A percentile compares a stretch with the other conserved stretches of the same genome.
Conservation (phyloP, 1,140 invertebrate species). For the Brachionus rubens region DNA sequence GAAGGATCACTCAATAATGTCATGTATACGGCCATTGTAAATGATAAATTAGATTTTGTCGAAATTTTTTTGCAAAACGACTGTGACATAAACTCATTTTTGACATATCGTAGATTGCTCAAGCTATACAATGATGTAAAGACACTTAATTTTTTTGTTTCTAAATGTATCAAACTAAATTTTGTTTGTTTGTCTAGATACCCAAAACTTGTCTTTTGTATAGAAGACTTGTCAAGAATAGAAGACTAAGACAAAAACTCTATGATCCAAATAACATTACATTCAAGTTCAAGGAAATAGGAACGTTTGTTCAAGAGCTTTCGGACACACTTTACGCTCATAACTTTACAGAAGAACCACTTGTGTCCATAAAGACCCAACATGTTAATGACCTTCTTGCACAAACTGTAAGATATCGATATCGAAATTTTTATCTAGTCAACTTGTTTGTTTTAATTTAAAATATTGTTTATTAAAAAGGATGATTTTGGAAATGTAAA, state of each 20-base stretch:
- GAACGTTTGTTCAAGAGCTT: background rate
- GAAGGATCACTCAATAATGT: background rate
- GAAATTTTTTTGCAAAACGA: constrained; percentile 40
- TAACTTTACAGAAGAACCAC: background rate
- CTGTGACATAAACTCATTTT: constrained; percentile 64
- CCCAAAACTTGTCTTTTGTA: constrained; percentile 3
- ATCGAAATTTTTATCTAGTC: background rate
- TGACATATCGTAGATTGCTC: constrained; percentile 87
- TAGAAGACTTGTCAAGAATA: background rate
- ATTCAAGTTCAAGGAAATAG: constrained; percentile 31
- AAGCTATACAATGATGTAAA: constrained; percentile 76
- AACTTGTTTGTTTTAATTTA: background rate
- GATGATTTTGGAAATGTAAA: constrained; percentile 26
- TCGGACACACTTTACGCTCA: background rate
- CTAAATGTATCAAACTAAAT: too few species aligned
- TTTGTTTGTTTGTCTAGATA: too few species aligned
- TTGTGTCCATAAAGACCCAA: background rate
- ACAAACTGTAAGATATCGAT: background rate
- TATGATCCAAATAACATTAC: background rate
- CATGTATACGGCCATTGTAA: background rate
- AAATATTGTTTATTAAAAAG: too few species aligned
- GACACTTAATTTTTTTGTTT: background rate
- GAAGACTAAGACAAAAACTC: background rate
- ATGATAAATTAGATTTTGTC: constrained; percentile 23
- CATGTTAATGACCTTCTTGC: background rate